Evolutionary conservation across 1,140 invertebrate genomes (phyloP), one percentile per base, ranked within the genome.

Genomic region (Caenorhabditis brenneri): DNA sequence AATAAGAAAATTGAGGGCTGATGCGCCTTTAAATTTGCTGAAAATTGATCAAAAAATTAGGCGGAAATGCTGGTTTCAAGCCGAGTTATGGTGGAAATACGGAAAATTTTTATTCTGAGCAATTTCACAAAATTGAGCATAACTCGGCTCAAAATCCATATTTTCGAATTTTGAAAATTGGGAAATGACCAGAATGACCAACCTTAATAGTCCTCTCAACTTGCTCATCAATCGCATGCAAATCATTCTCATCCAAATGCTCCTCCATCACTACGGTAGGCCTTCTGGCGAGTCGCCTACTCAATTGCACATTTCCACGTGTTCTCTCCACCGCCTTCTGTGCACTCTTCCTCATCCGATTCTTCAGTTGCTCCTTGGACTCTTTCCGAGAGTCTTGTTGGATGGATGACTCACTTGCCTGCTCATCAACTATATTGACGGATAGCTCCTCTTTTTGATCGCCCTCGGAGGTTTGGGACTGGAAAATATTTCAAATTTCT

Each of bases 201-300:
- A 81, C 80, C 53, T 42, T 81, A 42, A 81, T 81, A 31, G 80
- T 58, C 53, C 22, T 58, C 51, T 81, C 49, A 42, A 81, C 53
- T 36, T 42, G 49, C 22, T 55, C 53, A 81, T 81, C 80, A 81
- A 42, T 58, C 2, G 49, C 51, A 58, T 39, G 16, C 15, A 81
- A 12, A 33, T 81, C 80, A 24, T 74, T 74, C n/a, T 74, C 65
- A 74, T 74, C 65, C 16, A 74, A n/a, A 42, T 74, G 65, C n/a
- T 74, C 65, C 22, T 53, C 36, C 31, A 42, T 58, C 22, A 58
- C 53, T 16, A 81, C 49, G 10, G 80, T 60, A 27, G 53, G 49
- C 33, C 53, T 39, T 58, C 80, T 81, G 7, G 49, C 48, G 0
- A 81, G 19, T 81, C 80, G 58, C 24, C 51, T 33, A 27, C 36